These are phyloP conservation scores for Sycophaga agraensis DNA, from an alignment of 1,140 invertebrate species.

Conservation along the genomic window DNA sequence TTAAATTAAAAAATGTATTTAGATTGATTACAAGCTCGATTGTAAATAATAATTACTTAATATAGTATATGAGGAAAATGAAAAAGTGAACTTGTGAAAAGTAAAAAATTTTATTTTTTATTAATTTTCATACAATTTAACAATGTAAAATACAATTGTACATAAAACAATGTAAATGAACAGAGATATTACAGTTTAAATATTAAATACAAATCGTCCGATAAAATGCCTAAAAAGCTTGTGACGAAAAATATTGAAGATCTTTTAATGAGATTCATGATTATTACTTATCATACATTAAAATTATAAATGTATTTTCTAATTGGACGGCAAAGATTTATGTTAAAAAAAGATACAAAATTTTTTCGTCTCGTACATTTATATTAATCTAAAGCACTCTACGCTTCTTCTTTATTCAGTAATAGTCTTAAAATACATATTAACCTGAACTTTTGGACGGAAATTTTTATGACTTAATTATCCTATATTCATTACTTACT, in stretches of 20 bases:
- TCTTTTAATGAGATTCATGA: background rate
- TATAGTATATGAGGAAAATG: too few species aligned
- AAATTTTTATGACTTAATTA: slow-evolving; percentile 16
- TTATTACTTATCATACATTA: background rate
- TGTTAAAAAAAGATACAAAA: slow-evolving; percentile 2
- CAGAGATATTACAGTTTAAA: too few species aligned
- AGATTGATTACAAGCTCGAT: background rate
- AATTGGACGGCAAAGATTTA: slow-evolving; percentile 1
- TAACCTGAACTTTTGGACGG: slow-evolving; percentile 16
- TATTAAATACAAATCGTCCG: background rate
- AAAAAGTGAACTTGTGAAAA: too few species aligned
- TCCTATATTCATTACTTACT: background rate
- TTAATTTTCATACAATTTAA: background rate
- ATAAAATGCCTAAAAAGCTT: background rate
- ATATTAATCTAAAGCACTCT: background rate
- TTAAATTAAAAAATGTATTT: background rate
- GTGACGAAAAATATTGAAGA: background rate
- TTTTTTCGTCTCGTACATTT: background rate
- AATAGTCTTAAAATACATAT: slow-evolving; percentile 3
- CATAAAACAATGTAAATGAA: too few species aligned
- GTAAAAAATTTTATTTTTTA: too few species aligned
- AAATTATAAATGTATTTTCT: background rate
- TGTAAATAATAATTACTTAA: too few species aligned
- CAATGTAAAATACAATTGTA: slow-evolving; percentile 2
- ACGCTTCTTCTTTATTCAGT: background rate